Evolutionary conservation across 1,140 invertebrate species (phyloP).

Genomic region (Chelonus insularis): DNA sequence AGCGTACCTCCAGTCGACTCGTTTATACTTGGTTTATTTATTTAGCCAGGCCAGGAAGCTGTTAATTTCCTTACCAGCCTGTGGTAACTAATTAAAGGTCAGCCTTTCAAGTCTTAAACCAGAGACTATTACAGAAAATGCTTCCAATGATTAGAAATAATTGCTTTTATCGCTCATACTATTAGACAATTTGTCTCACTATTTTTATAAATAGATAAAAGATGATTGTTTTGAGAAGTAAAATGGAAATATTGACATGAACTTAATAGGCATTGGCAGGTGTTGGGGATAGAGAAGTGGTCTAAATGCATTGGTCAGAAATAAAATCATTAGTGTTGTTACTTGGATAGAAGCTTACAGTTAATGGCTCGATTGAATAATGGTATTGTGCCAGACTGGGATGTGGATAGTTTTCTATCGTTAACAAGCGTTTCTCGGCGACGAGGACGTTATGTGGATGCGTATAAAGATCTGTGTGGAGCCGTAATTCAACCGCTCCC

Average conservation of each 20-base stretch:
- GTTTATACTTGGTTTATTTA: conserved; percentile 47
- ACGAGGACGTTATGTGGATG: conserved; percentile 30
- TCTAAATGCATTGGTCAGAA: conserved; percentile 41
- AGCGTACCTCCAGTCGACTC: background rate
- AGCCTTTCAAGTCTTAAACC: conserved; percentile 23
- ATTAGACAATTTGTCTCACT: conserved; percentile 45
- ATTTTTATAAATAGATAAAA: conserved; percentile 47
- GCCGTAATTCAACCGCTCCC: conserved; percentile 51
- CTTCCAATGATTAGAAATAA: conserved; percentile 40
- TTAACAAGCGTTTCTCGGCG: conserved; percentile 49
- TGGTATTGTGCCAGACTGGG: conserved; percentile 48
- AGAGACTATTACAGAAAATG: background rate
- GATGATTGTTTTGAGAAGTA: background rate
- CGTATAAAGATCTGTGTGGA: conserved; percentile 48
- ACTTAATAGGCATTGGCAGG: too few relatives aligned
- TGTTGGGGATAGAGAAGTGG: too few relatives aligned
- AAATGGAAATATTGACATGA: too few relatives aligned
- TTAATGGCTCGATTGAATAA: conserved; percentile 50
- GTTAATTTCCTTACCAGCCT: conserved; percentile 45
- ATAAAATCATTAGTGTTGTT: conserved; percentile 54
- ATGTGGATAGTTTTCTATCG: conserved; percentile 54
- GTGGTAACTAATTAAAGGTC: conserved; percentile 56
- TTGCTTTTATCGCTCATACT: conserved; percentile 38
- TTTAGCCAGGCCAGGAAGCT: conserved; percentile 50
- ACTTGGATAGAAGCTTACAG: conserved; percentile 10